phyloP scores from a whole-genome alignment of 2,797 vertebrate genomes.

The Yasuhikotakia modesta region DNA sequence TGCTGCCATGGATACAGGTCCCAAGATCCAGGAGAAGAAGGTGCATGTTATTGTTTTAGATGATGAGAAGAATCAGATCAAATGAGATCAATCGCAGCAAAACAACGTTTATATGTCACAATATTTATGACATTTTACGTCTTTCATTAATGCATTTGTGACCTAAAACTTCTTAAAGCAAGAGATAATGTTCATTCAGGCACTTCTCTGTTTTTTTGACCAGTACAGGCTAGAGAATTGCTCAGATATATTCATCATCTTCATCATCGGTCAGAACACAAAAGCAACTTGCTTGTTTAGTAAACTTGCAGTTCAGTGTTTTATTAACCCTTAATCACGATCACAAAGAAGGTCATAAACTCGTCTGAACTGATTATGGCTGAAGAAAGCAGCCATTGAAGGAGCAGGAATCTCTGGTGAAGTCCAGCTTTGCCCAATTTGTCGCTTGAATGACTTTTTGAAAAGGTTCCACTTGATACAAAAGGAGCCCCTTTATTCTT shows the following conservation, averaged over 20 bases:
- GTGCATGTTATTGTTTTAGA: neutral
- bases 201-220: too few relatives aligned
- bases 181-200: too few relatives aligned
- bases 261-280: too few relatives aligned
- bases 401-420: conserved; percentile 74
- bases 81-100: too few relatives aligned
- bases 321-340: conserved; percentile 63
- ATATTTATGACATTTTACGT: conserved; percentile 24
- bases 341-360: too few relatives aligned
- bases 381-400: too few relatives aligned
- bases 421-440: conserved; percentile 86
- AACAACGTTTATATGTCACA: neutral
- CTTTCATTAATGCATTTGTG: neutral
- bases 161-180: neutral
- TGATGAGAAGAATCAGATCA: too few relatives aligned
- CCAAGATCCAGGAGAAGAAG: neutral
- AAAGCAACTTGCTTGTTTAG: too few relatives aligned
- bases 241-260: too few relatives aligned
- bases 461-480: conserved; percentile 86
- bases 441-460: conserved; percentile 90
- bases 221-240: too few relatives aligned
- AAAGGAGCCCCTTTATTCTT: conserved; percentile 87
- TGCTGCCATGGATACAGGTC: neutral
- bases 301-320: conserved; percentile 26
- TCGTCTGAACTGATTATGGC: too few relatives aligned